These are phyloP conservation scores for Brachyptera risi DNA, from an alignment of 2,888 invertebrate genomes.

Conservation along the genomic window DNA sequence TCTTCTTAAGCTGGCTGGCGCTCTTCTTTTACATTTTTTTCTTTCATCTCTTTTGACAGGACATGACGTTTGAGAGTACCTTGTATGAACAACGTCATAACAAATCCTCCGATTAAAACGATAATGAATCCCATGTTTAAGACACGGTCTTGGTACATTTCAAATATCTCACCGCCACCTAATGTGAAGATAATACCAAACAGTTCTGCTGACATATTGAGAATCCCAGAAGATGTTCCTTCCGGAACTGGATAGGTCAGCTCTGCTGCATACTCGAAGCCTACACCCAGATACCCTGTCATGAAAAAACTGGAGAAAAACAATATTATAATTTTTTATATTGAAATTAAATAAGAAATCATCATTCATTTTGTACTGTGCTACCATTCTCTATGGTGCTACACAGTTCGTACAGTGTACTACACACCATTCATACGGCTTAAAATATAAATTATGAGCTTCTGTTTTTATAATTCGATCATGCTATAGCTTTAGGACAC, in stretches of 20 bases:
- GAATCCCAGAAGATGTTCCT: slow-evolving; percentile 91
- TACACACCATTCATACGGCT: too few relatives aligned
- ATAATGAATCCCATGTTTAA: slow-evolving; percentile 77
- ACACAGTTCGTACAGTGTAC: too few relatives aligned
- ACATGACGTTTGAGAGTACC: slow-evolving; percentile 22
- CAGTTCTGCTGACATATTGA: slow-evolving; percentile 78
- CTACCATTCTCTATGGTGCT: too few relatives aligned
- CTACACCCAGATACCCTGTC: slow-evolving; percentile 99
- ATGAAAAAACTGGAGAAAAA: slow-evolving; percentile 96
- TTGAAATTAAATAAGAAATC: too few relatives aligned
- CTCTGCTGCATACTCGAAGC: slow-evolving; percentile 97
- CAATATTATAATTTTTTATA: too few relatives aligned
- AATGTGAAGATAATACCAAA: slow-evolving; percentile 80
- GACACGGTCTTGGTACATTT: slow-evolving; percentile 63
- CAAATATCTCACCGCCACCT: slow-evolving; percentile 49
- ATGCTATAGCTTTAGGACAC: too few relatives aligned
- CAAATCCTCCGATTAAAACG: slow-evolving; percentile 69
- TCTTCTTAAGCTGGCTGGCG: not conserved
- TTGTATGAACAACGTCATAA: slow-evolving; percentile 74
- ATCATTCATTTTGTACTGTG: too few relatives aligned
- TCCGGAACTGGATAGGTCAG: slow-evolving; percentile 96
- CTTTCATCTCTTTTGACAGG: not conserved
- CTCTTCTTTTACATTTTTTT: slow-evolving; percentile 7
- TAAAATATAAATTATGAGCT: too few relatives aligned
- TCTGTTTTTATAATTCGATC: too few relatives aligned